Evolutionary conservation across 1,140 invertebrate species (phyloP).

Genomic region (Polypedilum vanderplanki): DNA sequence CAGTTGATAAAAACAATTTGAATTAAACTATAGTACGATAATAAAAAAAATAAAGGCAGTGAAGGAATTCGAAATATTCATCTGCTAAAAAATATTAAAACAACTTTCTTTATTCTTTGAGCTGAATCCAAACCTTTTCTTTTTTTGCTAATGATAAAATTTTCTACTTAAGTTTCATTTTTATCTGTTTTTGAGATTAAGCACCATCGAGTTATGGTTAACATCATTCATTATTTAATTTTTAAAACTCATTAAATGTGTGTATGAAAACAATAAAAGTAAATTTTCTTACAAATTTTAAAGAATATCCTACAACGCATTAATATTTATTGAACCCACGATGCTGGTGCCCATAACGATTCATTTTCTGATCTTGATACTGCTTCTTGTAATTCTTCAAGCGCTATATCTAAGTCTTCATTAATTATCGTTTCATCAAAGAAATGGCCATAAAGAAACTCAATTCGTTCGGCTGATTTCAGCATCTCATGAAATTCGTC

Average conservation of each 20-base stretch:
- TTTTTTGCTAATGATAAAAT: conserved; percentile 1
- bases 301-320: not conserved
- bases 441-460: conserved; percentile 89
- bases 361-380: conserved; percentile 84
- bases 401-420: conserved; percentile 77
- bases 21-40: too few relatives aligned
- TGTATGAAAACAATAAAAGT: too few relatives aligned
- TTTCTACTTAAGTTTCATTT: not conserved
- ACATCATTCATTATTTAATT: too few relatives aligned
- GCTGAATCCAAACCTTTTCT: not conserved
- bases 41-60: too few relatives aligned
- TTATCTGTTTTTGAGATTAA: too few relatives aligned
- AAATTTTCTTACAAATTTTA: too few relatives aligned
- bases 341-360: conserved; percentile 91
- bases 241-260: too few relatives aligned
- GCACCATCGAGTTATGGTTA: too few relatives aligned
- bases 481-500: conserved; percentile 90
- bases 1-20: too few relatives aligned
- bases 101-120: not conserved
- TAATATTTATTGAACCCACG: conserved; percentile 75
- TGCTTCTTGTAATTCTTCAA: conserved; percentile 75
- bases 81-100: too few relatives aligned
- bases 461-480: conserved; percentile 78
- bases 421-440: conserved; percentile 93
- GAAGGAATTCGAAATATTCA: too few relatives aligned